Base-by-base conservation (phyloP, 2,888 invertebrate genomes). In the Xestia sexstrigata region DNA sequence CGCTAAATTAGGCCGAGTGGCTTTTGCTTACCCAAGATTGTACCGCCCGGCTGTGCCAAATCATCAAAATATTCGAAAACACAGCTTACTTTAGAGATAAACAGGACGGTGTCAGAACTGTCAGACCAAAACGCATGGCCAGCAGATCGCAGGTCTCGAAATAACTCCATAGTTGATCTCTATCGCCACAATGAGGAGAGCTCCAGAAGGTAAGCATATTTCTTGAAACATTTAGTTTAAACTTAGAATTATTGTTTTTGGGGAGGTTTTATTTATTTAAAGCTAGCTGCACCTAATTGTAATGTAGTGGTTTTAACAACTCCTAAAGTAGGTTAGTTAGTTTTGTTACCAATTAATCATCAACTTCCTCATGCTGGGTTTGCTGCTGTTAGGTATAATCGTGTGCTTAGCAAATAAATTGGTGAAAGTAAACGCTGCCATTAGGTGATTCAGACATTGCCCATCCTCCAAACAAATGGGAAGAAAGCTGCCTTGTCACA, bases 141-240 rank as follows among this genome's bases (percentile, higher is more conserved):
- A 83, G 68, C 73, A 74, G 15, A 26, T 26, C 15, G 17, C 13
- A 66, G 72, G 62, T 71, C 35, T 58, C 2, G 42, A 83, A 83
- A 79, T 83, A 83, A 62, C 75, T 75, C 66, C 35, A 49, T n/a
- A 60, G 20, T 70, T 39, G 45, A 70, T 79, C n/a, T n/a, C 11
- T 55, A 67, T 62, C n/a, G 23, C 23, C 72, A 81, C 55, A 0
- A 42, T 6, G 35, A 1, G 1, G 17, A 23, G 15, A 67, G 8
- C 13, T 20, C 0, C 78, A 74, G 83, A 83, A 83, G 78, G 35
- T 35, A 23, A 62, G 35, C 62, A 58, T 5, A 26, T 3, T 13
- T 20, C 15, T 65, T 42, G 23, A 23, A 39, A n/a, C 23, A 42
- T 42, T 26, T 60, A 60, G 2, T 26, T 58, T 15, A 15, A 7